phyloP scores from a whole-genome alignment of 2,113 vertebrate genomes.

The Etheostoma cragini region DNA sequence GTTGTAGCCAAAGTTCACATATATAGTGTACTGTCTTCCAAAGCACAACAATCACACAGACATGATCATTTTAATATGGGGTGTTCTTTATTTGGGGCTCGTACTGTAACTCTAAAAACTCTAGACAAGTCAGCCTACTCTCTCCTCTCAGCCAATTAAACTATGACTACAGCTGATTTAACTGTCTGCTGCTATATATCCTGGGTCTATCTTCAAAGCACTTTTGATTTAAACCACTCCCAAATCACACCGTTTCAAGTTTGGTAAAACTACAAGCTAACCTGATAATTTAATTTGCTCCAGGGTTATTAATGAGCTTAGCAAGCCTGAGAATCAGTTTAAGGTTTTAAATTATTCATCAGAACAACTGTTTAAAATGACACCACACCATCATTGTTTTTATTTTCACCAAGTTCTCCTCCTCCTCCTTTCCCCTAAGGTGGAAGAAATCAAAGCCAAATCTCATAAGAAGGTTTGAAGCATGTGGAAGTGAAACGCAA shows the following conservation, averaged over 20 bases:
- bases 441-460: conserved; percentile 67
- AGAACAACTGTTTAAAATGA: conserved; percentile 68
- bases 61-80: neutral
- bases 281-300: conserved; percentile 31
- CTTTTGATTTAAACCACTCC: conserved; percentile 18
- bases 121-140: neutral
- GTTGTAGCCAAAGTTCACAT: neutral
- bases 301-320: conserved; percentile 7
- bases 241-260: neutral
- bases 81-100: neutral
- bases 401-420: conserved; percentile 56
- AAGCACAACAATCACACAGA: neutral
- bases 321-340: conserved; percentile 41
- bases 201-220: neutral
- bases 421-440: conserved; percentile 42
- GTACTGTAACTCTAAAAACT: neutral
- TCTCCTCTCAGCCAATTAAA: neutral
- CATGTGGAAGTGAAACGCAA: conserved; percentile 55
- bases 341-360: conserved; percentile 73
- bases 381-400: conserved; percentile 62
- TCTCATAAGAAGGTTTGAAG: conserved; percentile 73
- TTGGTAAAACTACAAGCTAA: conserved; percentile 22
- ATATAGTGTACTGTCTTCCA: neutral
- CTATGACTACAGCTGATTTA: neutral
- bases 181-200: neutral